phyloP scores from a whole-genome alignment of 2,797 vertebrate species.

The Phoxinus dragarum region DNA sequence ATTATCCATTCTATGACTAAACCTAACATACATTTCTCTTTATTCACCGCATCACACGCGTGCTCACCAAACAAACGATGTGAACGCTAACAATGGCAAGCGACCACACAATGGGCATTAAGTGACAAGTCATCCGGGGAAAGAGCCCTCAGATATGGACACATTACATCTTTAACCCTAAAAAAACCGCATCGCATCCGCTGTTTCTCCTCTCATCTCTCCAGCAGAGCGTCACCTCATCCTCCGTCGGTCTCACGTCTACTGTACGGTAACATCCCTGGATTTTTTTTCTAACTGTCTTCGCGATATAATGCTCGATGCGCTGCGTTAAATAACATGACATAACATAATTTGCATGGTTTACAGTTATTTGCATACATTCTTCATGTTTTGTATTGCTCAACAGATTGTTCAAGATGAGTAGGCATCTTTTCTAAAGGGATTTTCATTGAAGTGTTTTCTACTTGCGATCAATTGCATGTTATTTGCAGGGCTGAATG shows the following conservation, averaged over 20 bases:
- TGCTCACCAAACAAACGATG: not conserved
- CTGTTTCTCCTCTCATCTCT: slow-evolving; percentile 50
- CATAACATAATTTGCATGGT: not conserved
- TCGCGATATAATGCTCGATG: not conserved
- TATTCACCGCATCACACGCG: not conserved
- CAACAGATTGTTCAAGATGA: slow-evolving; percentile 15
- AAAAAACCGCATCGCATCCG: slow-evolving; percentile 60
- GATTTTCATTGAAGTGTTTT: not conserved
- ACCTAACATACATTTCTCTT: not conserved
- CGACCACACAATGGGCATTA: slow-evolving; percentile 22
- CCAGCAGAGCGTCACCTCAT: slow-evolving; percentile 42
- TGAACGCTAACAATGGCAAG: not conserved
- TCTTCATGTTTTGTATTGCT: not conserved
- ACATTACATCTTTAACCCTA: slow-evolving; percentile 48
- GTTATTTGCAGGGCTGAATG: not conserved
- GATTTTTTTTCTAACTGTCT: not conserved
- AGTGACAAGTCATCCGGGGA: slow-evolving; percentile 33
- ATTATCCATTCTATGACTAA: not conserved
- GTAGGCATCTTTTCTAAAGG: slow-evolving; percentile 26
- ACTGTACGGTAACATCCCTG: slow-evolving; percentile 47
- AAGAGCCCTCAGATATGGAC: slow-evolving; percentile 35
- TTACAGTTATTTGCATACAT: not conserved
- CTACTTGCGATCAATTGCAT: not conserved
- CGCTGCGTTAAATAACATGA: not conserved
- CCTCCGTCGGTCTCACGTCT: slow-evolving; percentile 16